Base-by-base conservation (phyloP, 2,113 vertebrate genomes). In the Rhipidura dahli region DNA sequence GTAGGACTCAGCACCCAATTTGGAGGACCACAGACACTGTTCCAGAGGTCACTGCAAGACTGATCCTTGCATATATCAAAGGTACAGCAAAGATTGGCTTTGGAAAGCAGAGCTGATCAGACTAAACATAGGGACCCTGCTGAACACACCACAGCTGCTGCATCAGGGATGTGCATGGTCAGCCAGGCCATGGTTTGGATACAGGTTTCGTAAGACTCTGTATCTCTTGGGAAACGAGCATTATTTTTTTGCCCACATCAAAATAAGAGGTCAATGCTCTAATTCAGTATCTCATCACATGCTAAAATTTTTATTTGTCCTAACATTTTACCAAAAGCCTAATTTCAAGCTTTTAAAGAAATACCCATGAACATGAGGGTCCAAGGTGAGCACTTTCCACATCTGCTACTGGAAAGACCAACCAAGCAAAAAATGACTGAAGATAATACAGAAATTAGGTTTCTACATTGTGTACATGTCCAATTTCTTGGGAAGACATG, bases 21-120 rank as follows among this genome's bases (percentile, higher is more conserved):
- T 37, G 22, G 59, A 86, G 42, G 15, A 51, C 2, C 5, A 66
- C 5, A 66, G 71, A 23, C 39, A 49, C 2, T 0, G 0, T n/a
- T 68, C 39, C 61, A 73, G 60, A 35, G 39, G 13, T 66, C 35
- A 30, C 3, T 80, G 39, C 35, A 54, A 40, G 61, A 59, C 1
- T 1, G 5, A 68, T 31, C n/a, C 56, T 39, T n/a, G 57, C 0
- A 1, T 27, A 18, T 28, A 7, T 23, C 0, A 0, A 71, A 66
- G 44, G 50, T 24, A 26, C 17, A 89, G 65, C 31, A 64, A 89
- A 47, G 63, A 37, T 1, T 91, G 42, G 27, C 44, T 81, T 54
- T 15, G 49, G 66, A 78, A 79, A 81, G 37, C 76, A 77, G 83
- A 69, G 42, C 16, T 78, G 39, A n/a, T 77, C 76, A 56, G 35